Conservation (phyloP, 2,797 vertebrate genomes). For the Chanos chanos region DNA sequence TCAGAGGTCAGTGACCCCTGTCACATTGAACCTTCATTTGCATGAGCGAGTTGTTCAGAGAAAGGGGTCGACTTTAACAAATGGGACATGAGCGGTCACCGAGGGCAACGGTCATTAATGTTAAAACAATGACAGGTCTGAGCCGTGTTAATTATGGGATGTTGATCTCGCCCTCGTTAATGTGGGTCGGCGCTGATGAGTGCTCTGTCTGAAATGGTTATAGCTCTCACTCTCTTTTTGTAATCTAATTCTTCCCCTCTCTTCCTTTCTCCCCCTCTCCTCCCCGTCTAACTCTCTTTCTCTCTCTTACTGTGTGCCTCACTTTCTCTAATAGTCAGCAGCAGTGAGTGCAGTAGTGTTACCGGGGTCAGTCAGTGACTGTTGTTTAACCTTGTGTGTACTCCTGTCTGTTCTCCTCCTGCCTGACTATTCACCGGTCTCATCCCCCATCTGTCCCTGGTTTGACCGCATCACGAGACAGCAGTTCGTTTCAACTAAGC, state of each 20-base stretch:
- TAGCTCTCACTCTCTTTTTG: too few species aligned
- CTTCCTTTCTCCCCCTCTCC: constrained; percentile 2
- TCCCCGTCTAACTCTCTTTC: neutral
- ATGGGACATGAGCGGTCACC: constrained; percentile 16
- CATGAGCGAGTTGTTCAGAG: constrained; percentile 17
- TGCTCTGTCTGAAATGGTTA: constrained; percentile 43
- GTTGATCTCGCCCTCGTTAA: constrained; percentile 30
- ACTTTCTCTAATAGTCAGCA: constrained; percentile 51
- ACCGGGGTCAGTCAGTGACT: constrained; percentile 48
- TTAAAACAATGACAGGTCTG: constrained; percentile 36
- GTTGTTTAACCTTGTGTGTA: constrained; percentile 58
- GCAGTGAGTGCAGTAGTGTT: constrained; percentile 55
- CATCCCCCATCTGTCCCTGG: too few species aligned
- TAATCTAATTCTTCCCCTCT: constrained; percentile 26
- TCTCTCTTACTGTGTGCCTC: constrained; percentile 28
- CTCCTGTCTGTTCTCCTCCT: constrained; percentile 33
- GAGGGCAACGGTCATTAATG: constrained; percentile 19
- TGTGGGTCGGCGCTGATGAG: constrained; percentile 54
- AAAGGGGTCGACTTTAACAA: constrained; percentile 22
- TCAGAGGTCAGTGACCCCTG: constrained; percentile 14
- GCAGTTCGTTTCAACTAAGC: too few species aligned
- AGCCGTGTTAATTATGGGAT: constrained; percentile 29
- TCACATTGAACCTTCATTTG: constrained; percentile 28
- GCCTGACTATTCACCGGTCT: too few species aligned
- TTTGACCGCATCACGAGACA: too few species aligned